Percentiles rank a stretch among this genome's conserved stretches.
Conservation (phyloP, 2,797 vertebrate genomes). For the Euphonia xanthogaster region DNA sequence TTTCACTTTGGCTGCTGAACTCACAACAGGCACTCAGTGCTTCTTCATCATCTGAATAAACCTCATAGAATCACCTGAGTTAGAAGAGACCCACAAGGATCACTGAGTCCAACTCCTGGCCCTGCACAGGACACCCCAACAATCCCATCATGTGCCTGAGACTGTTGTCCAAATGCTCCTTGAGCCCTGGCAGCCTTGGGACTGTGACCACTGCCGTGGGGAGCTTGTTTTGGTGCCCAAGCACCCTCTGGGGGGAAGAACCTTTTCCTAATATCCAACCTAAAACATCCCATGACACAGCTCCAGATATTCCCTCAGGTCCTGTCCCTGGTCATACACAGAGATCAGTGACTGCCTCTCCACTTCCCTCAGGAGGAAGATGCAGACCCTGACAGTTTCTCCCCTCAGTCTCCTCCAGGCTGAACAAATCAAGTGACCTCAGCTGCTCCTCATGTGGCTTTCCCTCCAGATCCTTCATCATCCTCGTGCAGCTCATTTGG, state of each 20-base stretch:
- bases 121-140: neutral
- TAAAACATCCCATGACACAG: neutral
- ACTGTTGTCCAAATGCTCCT: neutral
- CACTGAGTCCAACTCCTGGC: neutral
- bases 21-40: neutral
- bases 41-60: fast-evolving
- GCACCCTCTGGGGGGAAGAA: neutral
- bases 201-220: neutral
- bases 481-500: neutral
- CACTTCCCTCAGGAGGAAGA: neutral
- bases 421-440: neutral
- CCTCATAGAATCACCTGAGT: neutral
- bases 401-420: neutral
- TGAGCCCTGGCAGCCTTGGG: neutral
- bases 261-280: neutral
- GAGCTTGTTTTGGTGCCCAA: neutral
- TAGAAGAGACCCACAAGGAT: neutral
- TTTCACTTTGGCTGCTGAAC: neutral
- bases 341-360: neutral
- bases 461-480: neutral
- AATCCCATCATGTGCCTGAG: neutral
- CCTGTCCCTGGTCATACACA: neutral
- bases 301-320: neutral
- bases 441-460: neutral
- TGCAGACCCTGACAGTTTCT: neutral